Evolutionary conservation across 2,113 vertebrate genomes (phyloP), one percentile per base, ranked within the genome.

Genomic region (Tupaia chinensis): DNA sequence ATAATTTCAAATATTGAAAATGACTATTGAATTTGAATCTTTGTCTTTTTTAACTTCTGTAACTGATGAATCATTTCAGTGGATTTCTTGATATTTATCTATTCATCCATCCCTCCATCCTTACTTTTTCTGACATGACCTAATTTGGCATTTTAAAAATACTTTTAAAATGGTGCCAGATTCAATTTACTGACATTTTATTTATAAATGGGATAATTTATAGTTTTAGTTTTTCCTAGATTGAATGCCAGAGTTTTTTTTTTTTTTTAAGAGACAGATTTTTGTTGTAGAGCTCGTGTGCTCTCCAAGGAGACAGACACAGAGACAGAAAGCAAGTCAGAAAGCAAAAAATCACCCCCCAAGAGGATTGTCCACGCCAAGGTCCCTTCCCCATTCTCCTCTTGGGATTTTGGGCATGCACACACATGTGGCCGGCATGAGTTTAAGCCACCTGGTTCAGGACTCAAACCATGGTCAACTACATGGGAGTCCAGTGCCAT

Each of bases 131-230:
- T 88, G 82, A 94, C 87, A 22, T 60, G 86, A 96, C 60, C 34
- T 92, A 84, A 87, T 89, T 93, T 96, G 87, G 56, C 82, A 44
- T 44, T 44, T 44, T 44, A 44, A 44, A 44, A 44, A 78, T 78
- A 74, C 8, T 69, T 95, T 93, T 76, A 92, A 32, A 66, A 76
- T 87, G 53, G 22, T 89, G 27, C 29, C 56, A 61, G 60, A 66
- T 89, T 97, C 53, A 74, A 0, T 93, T 89, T 93, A 29, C 54
- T 92, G 14, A 16, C 19, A 77, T 91, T 95, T 94, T 84, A 93
- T 93, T 93, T 53, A n/a, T 81, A 94, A 88, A 58, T 93, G 11
- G 19, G 32, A 65, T 88, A 84, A 66, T 91, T 14, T 60, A 2
- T 85, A 81, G 13, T 83, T 80, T 92, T 92, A 20, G 83, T 87